Percentiles rank a stretch among this genome's conserved stretches.
Conservation (phyloP, 2,797 vertebrate species). For the Borostomias antarcticus region DNA sequence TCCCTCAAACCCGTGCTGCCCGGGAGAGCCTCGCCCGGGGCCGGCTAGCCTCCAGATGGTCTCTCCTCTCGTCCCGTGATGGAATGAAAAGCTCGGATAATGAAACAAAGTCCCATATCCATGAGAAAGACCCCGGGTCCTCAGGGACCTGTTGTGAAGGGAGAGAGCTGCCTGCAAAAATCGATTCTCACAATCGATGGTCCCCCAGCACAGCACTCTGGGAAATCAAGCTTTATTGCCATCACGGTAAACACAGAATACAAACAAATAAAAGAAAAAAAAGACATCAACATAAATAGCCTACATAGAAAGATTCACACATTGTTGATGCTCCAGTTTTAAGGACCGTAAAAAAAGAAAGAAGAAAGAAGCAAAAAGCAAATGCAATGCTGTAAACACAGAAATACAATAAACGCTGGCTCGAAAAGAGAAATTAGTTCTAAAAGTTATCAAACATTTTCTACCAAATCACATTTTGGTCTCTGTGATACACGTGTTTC, state of each 20-base stretch:
- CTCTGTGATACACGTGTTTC: not conserved
- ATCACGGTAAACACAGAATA: constrained; percentile 21
- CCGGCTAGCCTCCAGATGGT: constrained; percentile 75
- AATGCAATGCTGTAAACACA: not conserved
- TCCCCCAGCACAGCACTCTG: constrained; percentile 50
- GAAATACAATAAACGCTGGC: not conserved
- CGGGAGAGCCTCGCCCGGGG: constrained; percentile 8
- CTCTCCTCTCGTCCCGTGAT: constrained; percentile 62
- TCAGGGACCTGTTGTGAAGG: constrained; percentile 36
- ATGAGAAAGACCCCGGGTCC: constrained; percentile 68
- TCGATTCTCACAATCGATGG: constrained; percentile 56
- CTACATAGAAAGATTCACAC: constrained; percentile 3
- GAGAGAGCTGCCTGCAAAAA: constrained; percentile 60
- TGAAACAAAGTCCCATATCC: constrained; percentile 73
- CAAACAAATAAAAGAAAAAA: constrained; percentile 31
- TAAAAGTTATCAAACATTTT: not conserved
- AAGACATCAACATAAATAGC: constrained; percentile 40
- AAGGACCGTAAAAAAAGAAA: not conserved
- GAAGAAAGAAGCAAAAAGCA: not conserved
- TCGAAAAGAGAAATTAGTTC: too few relatives aligned
- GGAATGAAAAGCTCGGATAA: constrained; percentile 78
- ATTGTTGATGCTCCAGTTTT: not conserved
- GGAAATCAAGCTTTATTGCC: constrained; percentile 64
- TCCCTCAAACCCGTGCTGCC: too few relatives aligned
- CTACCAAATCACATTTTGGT: not conserved